Conservation (phyloP, 1,140 invertebrate species). For the Pteromalus puparum region DNA sequence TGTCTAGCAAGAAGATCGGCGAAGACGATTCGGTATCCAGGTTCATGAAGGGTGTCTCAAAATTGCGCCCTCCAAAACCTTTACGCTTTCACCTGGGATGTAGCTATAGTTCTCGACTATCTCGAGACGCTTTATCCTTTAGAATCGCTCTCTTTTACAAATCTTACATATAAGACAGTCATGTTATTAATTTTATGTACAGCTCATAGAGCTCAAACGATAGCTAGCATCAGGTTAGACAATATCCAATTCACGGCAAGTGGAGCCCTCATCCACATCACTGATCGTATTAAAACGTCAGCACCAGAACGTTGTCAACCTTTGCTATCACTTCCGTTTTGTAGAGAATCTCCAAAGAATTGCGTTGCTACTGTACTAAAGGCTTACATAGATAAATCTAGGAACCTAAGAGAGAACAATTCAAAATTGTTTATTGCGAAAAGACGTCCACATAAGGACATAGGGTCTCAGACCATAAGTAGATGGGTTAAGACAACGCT, state of each 20-base stretch:
- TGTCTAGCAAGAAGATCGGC: slow-evolving; percentile 12
- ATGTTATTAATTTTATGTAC: slow-evolving; percentile 36
- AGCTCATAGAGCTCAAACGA: no score
- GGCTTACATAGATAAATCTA: no score
- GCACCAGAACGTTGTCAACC: no score
- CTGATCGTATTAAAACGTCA: no score
- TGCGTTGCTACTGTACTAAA: no score
- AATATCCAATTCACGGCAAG: no score
- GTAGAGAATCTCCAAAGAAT: no score
- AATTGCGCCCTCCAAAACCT: slow-evolving; percentile 55
- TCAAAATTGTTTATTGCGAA: slow-evolving; percentile 33
- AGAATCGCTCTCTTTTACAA: slow-evolving; percentile 23
- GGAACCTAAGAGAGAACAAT: no score
- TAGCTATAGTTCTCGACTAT: slow-evolving; percentile 41
- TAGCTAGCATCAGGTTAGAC: no score
- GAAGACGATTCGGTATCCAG: slow-evolving; percentile 42
- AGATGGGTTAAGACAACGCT: slow-evolving; percentile 55
- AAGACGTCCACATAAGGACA: slow-evolving; percentile 26
- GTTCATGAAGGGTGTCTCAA: slow-evolving; percentile 61
- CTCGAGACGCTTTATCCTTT: slow-evolving; percentile 40
- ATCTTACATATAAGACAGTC: slow-evolving; percentile 39
- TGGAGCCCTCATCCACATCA: no score
- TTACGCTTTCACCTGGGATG: slow-evolving; percentile 60
- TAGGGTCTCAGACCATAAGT: slow-evolving; percentile 28
- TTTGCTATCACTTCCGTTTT: no score